These are phyloP conservation scores for Lytechinus variegatus DNA, from an alignment of 35 echinoderm and acorn worm genomes.

Conservation along the genomic window DNA sequence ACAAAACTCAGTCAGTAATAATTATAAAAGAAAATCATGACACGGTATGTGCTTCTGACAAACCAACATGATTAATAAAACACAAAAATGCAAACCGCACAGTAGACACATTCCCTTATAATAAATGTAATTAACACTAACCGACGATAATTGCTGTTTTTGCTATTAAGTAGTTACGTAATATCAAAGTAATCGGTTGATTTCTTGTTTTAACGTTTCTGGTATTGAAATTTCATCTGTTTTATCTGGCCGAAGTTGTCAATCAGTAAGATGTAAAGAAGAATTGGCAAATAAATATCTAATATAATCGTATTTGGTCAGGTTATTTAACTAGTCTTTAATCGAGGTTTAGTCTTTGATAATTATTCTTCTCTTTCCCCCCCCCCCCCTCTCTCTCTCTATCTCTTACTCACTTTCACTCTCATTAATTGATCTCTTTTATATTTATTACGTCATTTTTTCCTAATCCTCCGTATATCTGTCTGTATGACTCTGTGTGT, in stretches of 20 bases:
- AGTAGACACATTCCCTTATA: background rate
- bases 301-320: background rate
- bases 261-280: no score
- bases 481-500: background rate
- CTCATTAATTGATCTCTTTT: no score
- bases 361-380: background rate
- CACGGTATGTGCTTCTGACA: background rate
- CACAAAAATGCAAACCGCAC: no score
- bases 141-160: background rate
- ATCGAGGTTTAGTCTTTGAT: background rate
- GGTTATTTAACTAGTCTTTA: no score
- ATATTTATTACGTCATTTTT: background rate
- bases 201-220: background rate
- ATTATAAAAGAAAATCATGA: background rate
- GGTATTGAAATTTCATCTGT: background rate
- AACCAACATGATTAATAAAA: background rate
- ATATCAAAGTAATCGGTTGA: background rate
- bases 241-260: background rate
- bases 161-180: background rate
- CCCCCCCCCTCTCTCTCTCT: no score
- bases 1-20: background rate
- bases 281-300: background rate
- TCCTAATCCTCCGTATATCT: no score
- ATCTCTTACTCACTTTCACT: no score
- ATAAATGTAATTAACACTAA: background rate